Conservation (phyloP, 2,113 vertebrate genomes). For the Heteronetta atricapilla region DNA sequence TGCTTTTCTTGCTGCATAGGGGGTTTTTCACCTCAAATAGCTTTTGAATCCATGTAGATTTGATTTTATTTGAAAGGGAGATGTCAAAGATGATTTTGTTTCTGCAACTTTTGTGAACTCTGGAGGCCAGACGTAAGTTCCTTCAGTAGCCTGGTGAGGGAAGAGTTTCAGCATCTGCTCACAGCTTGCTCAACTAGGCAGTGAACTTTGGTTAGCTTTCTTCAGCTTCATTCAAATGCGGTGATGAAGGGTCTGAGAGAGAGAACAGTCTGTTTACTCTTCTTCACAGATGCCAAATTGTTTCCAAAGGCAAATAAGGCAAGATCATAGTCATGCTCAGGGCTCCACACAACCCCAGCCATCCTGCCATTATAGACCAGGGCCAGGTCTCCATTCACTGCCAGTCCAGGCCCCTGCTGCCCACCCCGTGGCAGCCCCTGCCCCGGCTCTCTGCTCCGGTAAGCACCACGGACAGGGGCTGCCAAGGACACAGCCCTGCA, state of each 20-base stretch:
- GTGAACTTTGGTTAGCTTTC: fast-evolving
- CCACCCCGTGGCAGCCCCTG: background rate
- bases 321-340: fast-evolving
- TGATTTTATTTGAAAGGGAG: background rate
- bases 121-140: background rate
- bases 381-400: fast-evolving
- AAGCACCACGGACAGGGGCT: constrained; percentile 17
- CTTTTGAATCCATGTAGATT: background rate
- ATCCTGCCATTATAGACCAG: background rate
- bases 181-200: background rate
- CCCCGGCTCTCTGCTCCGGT: background rate
- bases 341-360: fast-evolving
- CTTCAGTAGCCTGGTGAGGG: background rate
- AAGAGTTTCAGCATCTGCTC: background rate
- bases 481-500: fast-evolving
- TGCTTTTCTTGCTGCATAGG: background rate
- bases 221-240: background rate
- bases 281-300: background rate
- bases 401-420: fast-evolving
- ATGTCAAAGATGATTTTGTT: background rate
- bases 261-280: background rate
- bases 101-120: background rate
- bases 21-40: background rate
- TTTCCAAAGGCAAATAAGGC: background rate
- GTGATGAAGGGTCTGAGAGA: background rate